Base-by-base conservation (phyloP, 2,113 vertebrate genomes). In the Hippocampus barbouri region DNA sequence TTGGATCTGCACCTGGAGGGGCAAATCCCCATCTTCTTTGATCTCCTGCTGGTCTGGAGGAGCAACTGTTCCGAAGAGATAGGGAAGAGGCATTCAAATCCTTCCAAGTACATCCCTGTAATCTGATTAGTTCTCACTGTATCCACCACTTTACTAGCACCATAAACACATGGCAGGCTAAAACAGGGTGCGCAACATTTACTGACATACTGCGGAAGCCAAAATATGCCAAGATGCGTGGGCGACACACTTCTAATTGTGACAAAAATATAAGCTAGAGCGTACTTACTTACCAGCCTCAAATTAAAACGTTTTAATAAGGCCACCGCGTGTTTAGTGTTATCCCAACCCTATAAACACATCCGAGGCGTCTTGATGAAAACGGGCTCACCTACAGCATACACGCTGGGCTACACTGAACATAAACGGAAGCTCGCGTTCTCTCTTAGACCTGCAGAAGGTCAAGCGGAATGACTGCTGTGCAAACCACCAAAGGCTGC, bases 21-120 rank as follows among this genome's bases (percentile, higher is more conserved):
- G 67, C 88, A 91, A 68, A 10, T 85, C 20, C 90, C 90, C 90
- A 91, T 91, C 53, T 72, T 76, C 65, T 74, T 59, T 74, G 62
- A 62, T 9, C 73, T 61, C 67, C 68, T 43, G 2, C 23, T 41
- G 70, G 38, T 68, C 61, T 63, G 23, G 76, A 77, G 38, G 14
- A 20, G 1, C n/a, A 59, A 4, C 14, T 34, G 12, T 6, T 23
- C 41, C n/a, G 70, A 67, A 30, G n/a, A 78, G 30, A 56, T 2
- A 23, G 0, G 5, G n/a, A 41, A 71, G 27, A 66, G 30, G 11
- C 21, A 1, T 63, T 27, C 7, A 72, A 62, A 66, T 3, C 5
- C n/a, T 15, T 47, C 69, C n/a, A 30, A 57, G 23, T 14, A 9
- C 45, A 47, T 47, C 8, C 12, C 12, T 14, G 65, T 15, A 18